Conservation (phyloP, 2,797 vertebrate genomes). For the Xenops minutus region DNA sequence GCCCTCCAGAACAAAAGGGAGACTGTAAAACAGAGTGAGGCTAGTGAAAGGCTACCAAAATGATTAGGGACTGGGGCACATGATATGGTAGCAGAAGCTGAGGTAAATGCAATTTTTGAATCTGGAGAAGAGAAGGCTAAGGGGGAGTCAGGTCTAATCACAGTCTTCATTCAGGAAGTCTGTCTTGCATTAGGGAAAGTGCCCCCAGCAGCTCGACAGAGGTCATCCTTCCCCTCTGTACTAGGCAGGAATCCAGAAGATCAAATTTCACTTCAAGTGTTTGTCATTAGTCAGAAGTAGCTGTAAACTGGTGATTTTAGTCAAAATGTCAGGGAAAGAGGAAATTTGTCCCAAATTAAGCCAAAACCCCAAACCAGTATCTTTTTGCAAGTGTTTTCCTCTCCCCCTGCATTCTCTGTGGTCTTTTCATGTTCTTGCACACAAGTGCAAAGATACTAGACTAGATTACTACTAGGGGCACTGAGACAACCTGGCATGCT, state of each 20-base stretch:
- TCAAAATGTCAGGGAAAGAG: background rate
- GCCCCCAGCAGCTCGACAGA: background rate
- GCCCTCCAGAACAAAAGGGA: background rate
- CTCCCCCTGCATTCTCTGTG: background rate
- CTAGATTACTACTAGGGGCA: background rate
- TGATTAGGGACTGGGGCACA: background rate
- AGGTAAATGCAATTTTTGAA: background rate
- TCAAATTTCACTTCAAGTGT: background rate
- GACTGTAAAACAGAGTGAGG: background rate
- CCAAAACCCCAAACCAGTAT: background rate
- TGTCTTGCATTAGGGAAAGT: background rate
- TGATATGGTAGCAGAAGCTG: background rate
- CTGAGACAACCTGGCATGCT: background rate
- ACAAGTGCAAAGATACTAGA: background rate
- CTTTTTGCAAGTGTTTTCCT: background rate
- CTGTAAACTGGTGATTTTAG: background rate
- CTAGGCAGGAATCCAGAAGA: background rate
- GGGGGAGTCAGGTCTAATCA: background rate
- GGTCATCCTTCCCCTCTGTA: background rate
- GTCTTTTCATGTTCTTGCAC: background rate
- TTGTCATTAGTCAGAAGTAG: background rate
- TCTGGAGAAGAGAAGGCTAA: background rate
- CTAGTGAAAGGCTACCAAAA: background rate
- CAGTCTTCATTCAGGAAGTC: background rate
- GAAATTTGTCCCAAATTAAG: background rate